These are phyloP conservation scores for Pygoscelis adeliae DNA, from an alignment of 2,113 vertebrate species.

Conservation along the genomic window DNA sequence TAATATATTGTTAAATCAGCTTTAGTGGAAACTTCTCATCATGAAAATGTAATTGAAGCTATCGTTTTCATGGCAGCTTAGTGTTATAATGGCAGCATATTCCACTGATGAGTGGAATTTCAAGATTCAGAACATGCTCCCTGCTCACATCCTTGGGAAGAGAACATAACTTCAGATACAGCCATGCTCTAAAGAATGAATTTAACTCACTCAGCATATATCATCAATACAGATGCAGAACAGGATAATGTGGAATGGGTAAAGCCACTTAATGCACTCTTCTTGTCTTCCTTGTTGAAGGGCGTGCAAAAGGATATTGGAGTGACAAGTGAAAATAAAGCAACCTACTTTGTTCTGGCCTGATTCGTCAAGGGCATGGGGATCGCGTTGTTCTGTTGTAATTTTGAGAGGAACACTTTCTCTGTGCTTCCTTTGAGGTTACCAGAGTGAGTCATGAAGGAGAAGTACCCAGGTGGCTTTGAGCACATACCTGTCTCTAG, in stretches of 20 bases:
- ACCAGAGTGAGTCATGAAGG: not conserved
- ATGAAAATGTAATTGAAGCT: not conserved
- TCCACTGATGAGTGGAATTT: not conserved
- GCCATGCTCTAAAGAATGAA: not conserved
- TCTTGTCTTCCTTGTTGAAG: not conserved
- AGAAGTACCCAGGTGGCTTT: conserved; percentile 1
- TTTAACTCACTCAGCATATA: not conserved
- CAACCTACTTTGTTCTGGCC: not conserved
- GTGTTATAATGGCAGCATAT: not conserved
- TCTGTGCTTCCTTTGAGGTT: not conserved
- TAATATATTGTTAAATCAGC: not conserved
- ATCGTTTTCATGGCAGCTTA: not conserved
- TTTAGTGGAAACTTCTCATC: not conserved
- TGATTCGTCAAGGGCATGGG: not conserved
- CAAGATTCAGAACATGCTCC: not conserved
- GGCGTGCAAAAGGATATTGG: not conserved
- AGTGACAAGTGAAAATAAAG: not conserved
- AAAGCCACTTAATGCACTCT: not conserved
- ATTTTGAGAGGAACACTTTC: not conserved
- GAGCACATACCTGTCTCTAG: conserved; percentile 4
- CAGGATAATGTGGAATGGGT: not conserved
- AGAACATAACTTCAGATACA: not conserved
- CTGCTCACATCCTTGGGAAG: not conserved
- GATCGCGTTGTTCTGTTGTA: not conserved
- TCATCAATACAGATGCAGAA: not conserved